Evolutionary conservation across 2,888 invertebrate species (phyloP), one percentile per base, ranked within the genome.

Genomic region (Rosalia funebris): DNA sequence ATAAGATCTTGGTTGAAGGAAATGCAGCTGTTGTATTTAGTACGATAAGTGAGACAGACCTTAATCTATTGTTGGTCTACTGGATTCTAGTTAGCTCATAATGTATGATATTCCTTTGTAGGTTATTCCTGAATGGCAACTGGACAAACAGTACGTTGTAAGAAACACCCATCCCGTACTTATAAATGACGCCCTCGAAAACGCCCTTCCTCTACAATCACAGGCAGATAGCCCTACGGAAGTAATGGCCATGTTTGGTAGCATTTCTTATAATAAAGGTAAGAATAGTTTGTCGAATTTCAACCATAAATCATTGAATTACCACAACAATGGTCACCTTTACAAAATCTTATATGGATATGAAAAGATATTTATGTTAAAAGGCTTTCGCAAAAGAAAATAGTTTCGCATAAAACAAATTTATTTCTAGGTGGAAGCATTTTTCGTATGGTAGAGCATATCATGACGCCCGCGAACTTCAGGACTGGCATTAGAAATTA

Each of bases 241-340:
- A 63, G 82, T 87, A 52, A 72, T 82, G 7, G 82, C 82, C 0
- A 83, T 84, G 10, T 85, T 88, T 71, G 87, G 87, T 70, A 83
- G 84, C 17, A 85, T 88, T 0, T 85, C 87, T 45, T 89, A 89
- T 63, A 83, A 85, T 60, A 89, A 89, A 82, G 88, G 88, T 85
- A 47, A n/a, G 25, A 25, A 3, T 25, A 25, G 25, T 25, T 7
- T 7, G 25, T 25, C 25, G 25, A 25, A 25, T 25, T 25, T 25
- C 3, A 25, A 25, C 7, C 25, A 7, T 7, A 25, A 25, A 25
- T 25, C 25, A 7, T 7, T 7, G 25, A 25, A 25, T 7, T 25
- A 7, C 7, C 25, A n/a, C n/a, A n/a, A n/a, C n/a, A n/a, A n/a
- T n/a, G n/a, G n/a, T n/a, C n/a, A n/a, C n/a, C n/a, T n/a, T n/a